Base-by-base conservation (phyloP, 2,888 invertebrate species). In the Cantharis rustica region DNA sequence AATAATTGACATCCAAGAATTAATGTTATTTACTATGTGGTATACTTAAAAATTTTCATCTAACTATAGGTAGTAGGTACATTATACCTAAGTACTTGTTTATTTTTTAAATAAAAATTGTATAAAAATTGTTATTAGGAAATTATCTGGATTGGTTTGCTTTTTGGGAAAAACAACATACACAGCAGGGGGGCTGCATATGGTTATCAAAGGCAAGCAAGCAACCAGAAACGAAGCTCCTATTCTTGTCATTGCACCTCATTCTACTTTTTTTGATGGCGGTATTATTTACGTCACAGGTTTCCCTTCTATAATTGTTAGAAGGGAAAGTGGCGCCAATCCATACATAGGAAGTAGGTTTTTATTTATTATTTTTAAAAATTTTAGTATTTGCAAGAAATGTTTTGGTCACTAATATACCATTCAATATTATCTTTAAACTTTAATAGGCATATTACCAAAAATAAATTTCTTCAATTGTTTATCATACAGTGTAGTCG, bases 311-410 rank as follows among this genome's bases (percentile, higher is more conserved):
- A 94, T 95, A 86, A 95, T 96, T 88, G 95, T 95, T 80, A 91
- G 96, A 86, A 91, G 93, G 83, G 95, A 95, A 86, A 93, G 95
- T 87, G 91, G 91, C 80, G 91, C 92, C 88, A 94, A 95, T 87
- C 95, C 95, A 83, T 93, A 95, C 86, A 94, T 96, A 87, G 96
- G 96, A 92, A 95, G 96, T 96, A 95, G 89, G 95, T 92, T 79
- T 76, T 77, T 17, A 70, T 78, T 78, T 76, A 75, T 15, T 71
- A 78, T 76, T 70, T 69, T 76, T 75, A 72, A 69, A 70, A 73
- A 77, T 31, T 31, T 72, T 70, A 68, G 16, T 63, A 17, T 27
- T 16, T 63, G 9, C 69, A 63, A 17, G 68, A 75, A 78, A 80
- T 79, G 79, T 80, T 80, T 80, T 81, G 80, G 75, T 81, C 81